Evolutionary conservation across 37 sponge, comb jelly and placozoan species (phyloP), one percentile per base, ranked within the genome.

Genomic region (Halisarca cf. caerulea): DNA sequence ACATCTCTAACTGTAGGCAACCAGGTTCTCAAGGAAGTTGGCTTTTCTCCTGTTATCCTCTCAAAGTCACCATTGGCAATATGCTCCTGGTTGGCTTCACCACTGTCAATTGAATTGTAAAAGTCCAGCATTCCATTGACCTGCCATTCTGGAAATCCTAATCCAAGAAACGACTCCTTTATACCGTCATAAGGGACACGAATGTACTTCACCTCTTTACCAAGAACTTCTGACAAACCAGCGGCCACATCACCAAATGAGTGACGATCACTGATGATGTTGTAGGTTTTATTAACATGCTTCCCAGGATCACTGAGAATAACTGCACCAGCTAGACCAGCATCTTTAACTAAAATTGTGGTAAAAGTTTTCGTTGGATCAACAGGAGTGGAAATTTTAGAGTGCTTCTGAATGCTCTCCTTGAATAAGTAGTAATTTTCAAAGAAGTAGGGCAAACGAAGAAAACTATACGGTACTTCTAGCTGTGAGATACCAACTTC

Each of bases 401-500:
- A 57, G n/a, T 82, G 33, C 2, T 54, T 37, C 15, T 60, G 45
- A 34, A 86, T 86, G 37, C 57, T 47, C 35, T 82, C 80, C 33
- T 89, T 92, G 44, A 81, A 69, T 3, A 18, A 59, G 69, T 28
- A 86, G 54, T 54, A 53, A 45, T 86, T 89, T 0, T 92, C 92
- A 4, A 82, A 25, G 37, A 92, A 92, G 44, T 47, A 6, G 0
- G 92, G 90, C 1, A 92, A 84, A n/a, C 92, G 89, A 27, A 92
- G 47, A 60, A 92, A 59, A 25, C 54, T 66, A 55, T 86, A 83
- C 0, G 90, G 58, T 7, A 92, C 55, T n/a, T 83, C 89, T n/a
- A 92, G 64, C 53, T 74, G 32, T 0, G 77, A 35, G 30, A 92
- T 36, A 0, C 23, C 41, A 8, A 6, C 37, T 58, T 92, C 92